phyloP scores from a whole-genome alignment of 1,140 invertebrate genomes.

The Thaumetopoea pityocampa region DNA sequence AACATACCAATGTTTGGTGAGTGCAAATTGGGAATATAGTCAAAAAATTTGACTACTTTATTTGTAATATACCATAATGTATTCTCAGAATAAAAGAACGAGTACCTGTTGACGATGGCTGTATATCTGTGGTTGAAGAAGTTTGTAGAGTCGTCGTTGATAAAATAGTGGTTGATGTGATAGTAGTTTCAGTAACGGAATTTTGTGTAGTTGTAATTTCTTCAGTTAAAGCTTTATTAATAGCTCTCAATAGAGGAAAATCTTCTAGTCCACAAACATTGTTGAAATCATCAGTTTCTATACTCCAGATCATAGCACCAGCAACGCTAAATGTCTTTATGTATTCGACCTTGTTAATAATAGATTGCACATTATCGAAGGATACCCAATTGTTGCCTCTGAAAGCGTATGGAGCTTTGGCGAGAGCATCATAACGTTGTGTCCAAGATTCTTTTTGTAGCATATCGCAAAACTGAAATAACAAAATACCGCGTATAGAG shows the following conservation, averaged over 20 bases:
- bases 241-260: conserved; percentile 63
- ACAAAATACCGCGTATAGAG: no score
- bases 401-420: conserved; percentile 79
- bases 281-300: conserved; percentile 85
- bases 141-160: no score
- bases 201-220: no score
- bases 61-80: no score
- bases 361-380: conserved; percentile 80
- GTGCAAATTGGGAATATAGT: no score
- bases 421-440: conserved; percentile 28
- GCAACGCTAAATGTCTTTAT: conserved; percentile 73
- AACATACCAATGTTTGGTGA: no score
- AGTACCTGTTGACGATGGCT: no score
- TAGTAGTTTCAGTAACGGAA: no score
- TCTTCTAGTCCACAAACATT: conserved; percentile 74
- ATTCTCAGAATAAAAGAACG: no score
- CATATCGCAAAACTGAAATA: conserved; percentile 47
- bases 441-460: conserved; percentile 45
- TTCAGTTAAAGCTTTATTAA: conserved; percentile 52
- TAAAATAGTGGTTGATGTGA: no score
- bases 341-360: conserved; percentile 76
- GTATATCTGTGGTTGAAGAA: no score
- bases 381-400: conserved; percentile 83
- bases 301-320: conserved; percentile 84
- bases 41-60: no score